Conservation (phyloP, 2,888 invertebrate genomes). For the Aquatica leii region DNA sequence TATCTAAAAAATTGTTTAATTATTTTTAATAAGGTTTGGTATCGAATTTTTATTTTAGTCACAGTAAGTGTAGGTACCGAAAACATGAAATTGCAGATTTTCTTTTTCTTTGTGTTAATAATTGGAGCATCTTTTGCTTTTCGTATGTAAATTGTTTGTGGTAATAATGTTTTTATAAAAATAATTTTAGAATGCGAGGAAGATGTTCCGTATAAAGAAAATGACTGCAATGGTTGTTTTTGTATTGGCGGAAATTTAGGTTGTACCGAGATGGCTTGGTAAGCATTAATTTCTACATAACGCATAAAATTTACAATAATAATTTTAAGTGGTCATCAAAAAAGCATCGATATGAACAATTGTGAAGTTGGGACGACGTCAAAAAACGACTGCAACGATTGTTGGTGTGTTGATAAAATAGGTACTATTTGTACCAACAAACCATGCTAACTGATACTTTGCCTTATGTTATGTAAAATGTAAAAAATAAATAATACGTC, state of each 20-base stretch:
- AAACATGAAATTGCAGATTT: too few relatives aligned
- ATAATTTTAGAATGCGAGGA: constrained; percentile 14
- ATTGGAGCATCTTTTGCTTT: too few relatives aligned
- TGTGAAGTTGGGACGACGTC: constrained; percentile 10
- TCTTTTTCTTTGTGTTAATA: too few relatives aligned
- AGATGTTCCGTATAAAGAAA: constrained; percentile 16
- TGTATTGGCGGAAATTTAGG: neutral
- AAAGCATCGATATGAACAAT: neutral
- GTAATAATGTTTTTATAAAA: too few relatives aligned
- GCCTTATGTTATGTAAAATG: too few relatives aligned
- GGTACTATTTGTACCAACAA: constrained; percentile 17
- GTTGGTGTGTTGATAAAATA: constrained; percentile 7
- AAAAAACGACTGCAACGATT: constrained; percentile 15
- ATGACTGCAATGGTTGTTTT: constrained; percentile 19
- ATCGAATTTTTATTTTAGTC: too few relatives aligned
- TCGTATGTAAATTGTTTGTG: too few relatives aligned
- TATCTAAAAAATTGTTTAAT: too few relatives aligned
- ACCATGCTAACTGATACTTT: constrained; percentile 4
- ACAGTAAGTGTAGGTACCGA: too few relatives aligned
- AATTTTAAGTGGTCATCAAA: neutral
- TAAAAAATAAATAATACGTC: too few relatives aligned
- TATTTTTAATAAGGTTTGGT: too few relatives aligned
- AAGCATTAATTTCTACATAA: neutral
- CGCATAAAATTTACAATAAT: neutral
- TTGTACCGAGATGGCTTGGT: constrained; percentile 1